phyloP scores from a whole-genome alignment of 2,888 invertebrate species.

The Epirrhoe alternata region DNA sequence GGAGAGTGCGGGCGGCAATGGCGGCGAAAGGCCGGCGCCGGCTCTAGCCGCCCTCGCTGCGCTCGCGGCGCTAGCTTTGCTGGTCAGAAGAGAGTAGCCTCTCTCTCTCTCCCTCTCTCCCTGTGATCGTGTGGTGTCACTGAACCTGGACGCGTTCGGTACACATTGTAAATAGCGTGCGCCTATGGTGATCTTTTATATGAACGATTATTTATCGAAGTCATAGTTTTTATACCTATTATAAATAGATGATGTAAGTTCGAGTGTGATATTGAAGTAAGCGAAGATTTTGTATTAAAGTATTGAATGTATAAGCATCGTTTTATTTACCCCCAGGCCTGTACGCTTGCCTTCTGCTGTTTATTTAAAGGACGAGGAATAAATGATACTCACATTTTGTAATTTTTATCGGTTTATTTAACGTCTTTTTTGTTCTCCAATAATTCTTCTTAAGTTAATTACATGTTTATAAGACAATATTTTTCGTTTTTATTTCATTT shows the following conservation, averaged over 20 bases:
- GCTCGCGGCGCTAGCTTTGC: constrained; percentile 45
- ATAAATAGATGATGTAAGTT: constrained; percentile 85
- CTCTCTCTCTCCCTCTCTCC: constrained; percentile 1
- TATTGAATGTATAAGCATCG: constrained; percentile 65
- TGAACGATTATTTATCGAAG: constrained; percentile 82
- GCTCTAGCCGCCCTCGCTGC: constrained; percentile 44
- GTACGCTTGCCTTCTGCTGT: constrained; percentile 10
- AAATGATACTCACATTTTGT: constrained; percentile 72
- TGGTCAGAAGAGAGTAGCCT: constrained; percentile 39
- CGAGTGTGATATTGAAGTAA: constrained; percentile 85
- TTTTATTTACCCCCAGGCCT: constrained; percentile 43
- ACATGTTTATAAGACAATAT: constrained; percentile 85
- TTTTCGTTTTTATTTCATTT: constrained; percentile 84
- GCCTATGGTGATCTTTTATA: constrained; percentile 78
- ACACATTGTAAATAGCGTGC: constrained; percentile 74
- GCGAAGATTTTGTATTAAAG: constrained; percentile 81
- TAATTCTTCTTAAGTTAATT: constrained; percentile 85
- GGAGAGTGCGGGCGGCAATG: constrained; percentile 56
- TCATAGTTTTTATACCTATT: constrained; percentile 85
- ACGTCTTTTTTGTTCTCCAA: constrained; percentile 84
- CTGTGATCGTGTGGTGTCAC: constrained; percentile 74
- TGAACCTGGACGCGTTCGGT: constrained; percentile 69
- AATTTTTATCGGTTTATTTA: constrained; percentile 85
- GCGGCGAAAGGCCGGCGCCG: constrained; percentile 49
- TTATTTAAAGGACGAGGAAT: constrained; percentile 31